Conservation (phyloP, 2,888 invertebrate species). For the Noctuana brunneofusca region DNA sequence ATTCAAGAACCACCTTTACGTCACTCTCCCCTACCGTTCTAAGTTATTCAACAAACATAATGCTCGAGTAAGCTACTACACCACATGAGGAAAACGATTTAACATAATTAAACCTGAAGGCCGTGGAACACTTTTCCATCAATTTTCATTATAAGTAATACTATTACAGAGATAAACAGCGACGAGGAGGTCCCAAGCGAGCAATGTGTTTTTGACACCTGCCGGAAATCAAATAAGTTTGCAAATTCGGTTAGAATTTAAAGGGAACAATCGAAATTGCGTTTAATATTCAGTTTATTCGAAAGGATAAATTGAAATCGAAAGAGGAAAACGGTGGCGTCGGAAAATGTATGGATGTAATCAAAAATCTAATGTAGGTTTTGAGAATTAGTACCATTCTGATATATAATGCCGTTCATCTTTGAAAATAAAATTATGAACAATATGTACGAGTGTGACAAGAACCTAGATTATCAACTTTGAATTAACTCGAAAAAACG, state of each 20-base stretch:
- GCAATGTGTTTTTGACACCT: conserved; percentile 40
- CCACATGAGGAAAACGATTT: conserved; percentile 16
- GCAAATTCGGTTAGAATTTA: conserved; percentile 26
- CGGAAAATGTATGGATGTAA: conserved; percentile 18
- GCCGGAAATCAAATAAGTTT: conserved; percentile 38
- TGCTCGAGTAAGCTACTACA: conserved; percentile 16
- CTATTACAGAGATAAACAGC: conserved; percentile 22
- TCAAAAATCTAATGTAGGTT: conserved; percentile 11
- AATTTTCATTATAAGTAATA: conserved; percentile 39
- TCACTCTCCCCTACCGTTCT: conserved; percentile 15
- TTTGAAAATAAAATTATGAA: background rate
- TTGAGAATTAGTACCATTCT: conserved; percentile 9
- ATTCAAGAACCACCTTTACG: conserved; percentile 24
- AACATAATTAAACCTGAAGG: conserved; percentile 21
- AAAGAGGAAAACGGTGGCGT: conserved; percentile 9
- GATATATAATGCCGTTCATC: conserved; percentile 5
- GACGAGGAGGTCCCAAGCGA: conserved; percentile 12
- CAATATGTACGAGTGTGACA: background rate
- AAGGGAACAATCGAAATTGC: conserved; percentile 21
- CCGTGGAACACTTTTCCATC: conserved; percentile 35
- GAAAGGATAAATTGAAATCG: conserved; percentile 18
- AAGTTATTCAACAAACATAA: conserved; percentile 33
- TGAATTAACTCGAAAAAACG: too few species aligned
- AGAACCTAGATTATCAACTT: too few species aligned
- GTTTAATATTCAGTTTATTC: conserved; percentile 15